phyloP scores from a whole-genome alignment of 2,113 vertebrate species.

The Mesoclemmys tuberculata region DNA sequence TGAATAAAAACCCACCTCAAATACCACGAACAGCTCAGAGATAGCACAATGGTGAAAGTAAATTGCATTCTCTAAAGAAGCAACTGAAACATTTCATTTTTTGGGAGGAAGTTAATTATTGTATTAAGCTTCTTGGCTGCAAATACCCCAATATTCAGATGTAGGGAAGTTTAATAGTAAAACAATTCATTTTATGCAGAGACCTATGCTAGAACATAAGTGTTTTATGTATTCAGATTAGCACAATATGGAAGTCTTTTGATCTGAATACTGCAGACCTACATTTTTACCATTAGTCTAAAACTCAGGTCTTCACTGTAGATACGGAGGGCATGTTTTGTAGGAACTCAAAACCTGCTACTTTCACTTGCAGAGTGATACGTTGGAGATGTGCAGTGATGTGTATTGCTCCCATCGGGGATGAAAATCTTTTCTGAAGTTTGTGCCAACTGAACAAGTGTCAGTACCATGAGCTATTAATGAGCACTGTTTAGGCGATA shows the following conservation, averaged over 20 bases:
- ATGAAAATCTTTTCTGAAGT: conserved; percentile 54
- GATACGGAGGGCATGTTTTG: neutral
- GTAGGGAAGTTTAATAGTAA: conserved; percentile 26
- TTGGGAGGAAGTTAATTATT: neutral
- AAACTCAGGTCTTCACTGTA: accelerated
- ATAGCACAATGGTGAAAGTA: neutral
- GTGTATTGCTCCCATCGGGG: conserved; percentile 21
- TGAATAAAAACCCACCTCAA: conserved; percentile 27
- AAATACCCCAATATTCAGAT: conserved; percentile 34
- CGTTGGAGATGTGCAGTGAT: neutral
- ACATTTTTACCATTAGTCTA: neutral
- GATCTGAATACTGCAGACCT: neutral
- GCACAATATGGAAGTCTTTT: neutral
- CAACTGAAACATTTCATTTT: conserved; percentile 32
- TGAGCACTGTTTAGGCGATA: conserved; percentile 22
- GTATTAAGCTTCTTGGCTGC: conserved; percentile 4
- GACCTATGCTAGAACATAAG: neutral
- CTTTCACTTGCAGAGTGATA: neutral
- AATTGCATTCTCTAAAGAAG: conserved; percentile 1
- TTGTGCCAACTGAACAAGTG: conserved; percentile 46
- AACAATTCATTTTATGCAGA: conserved; percentile 10
- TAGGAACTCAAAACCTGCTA: neutral
- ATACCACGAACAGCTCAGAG: conserved; percentile 28
- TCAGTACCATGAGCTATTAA: conserved; percentile 40
- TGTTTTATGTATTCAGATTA: neutral